phyloP scores from a whole-genome alignment of 1,140 invertebrate genomes.

The Triops cancriformis region DNA sequence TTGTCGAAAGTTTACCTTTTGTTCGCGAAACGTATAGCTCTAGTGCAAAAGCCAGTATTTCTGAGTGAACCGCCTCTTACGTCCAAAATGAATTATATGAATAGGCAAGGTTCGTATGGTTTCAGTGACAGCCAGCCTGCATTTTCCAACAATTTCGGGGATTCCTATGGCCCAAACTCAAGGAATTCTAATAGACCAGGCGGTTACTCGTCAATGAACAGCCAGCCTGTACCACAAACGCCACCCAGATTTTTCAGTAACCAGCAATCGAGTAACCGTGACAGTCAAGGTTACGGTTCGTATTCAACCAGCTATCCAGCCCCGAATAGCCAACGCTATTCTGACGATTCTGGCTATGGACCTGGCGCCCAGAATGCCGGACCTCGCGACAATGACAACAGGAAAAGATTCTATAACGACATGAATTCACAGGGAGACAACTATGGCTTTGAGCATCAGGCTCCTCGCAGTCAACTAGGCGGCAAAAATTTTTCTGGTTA shows the following conservation, averaged over 20 bases:
- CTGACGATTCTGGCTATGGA: neutral
- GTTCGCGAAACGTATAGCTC: neutral
- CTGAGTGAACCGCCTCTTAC: neutral
- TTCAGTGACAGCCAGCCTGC: neutral
- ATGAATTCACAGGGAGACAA: neutral
- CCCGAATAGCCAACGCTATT: neutral
- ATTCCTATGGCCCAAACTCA: neutral
- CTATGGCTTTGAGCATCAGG: neutral
- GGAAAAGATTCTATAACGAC: neutral
- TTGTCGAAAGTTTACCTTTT: no score
- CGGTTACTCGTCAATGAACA: neutral
- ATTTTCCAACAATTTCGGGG: neutral
- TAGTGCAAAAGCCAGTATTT: neutral
- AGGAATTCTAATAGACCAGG: neutral
- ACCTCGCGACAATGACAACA: neutral
- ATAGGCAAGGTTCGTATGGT: neutral
- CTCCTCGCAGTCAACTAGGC: neutral
- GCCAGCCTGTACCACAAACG: neutral
- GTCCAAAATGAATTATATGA: neutral
- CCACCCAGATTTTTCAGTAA: neutral
- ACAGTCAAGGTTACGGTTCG: neutral
- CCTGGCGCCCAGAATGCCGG: neutral
- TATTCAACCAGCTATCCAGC: constrained; percentile 2
- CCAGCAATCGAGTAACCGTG: neutral
- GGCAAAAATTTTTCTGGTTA: neutral